Percentiles rank a stretch among this genome's conserved stretches.
Evolutionary conservation across 2,888 invertebrate species (phyloP).

Genomic region (Proisotoma minuta): DNA sequence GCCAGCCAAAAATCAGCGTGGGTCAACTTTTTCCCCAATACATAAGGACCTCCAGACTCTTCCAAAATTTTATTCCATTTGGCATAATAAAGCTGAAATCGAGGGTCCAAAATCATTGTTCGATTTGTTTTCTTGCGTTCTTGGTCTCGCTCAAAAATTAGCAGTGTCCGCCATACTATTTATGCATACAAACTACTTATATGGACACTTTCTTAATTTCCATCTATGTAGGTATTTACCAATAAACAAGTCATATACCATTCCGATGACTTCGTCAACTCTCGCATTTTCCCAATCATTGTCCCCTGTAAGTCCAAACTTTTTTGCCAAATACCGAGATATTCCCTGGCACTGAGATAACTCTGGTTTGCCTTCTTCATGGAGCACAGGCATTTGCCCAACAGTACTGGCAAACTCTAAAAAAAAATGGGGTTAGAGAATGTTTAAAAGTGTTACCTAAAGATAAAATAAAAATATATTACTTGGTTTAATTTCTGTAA

Average conservation of each 20-base stretch:
- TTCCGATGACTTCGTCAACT: slow-evolving; percentile 24
- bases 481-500: slow-evolving; percentile 18
- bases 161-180: slow-evolving; percentile 18
- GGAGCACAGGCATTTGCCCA: slow-evolving; percentile 45
- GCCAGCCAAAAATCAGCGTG: slow-evolving; percentile 35
- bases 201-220: neutral
- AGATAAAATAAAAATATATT: no score
- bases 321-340: slow-evolving; percentile 45
- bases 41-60: slow-evolving; percentile 17
- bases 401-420: slow-evolving; percentile 36
- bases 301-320: slow-evolving; percentile 30
- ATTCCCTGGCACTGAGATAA: slow-evolving; percentile 46
- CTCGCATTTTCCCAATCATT: slow-evolving; percentile 26
- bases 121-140: slow-evolving; percentile 3
- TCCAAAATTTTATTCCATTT: slow-evolving; percentile 18
- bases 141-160: slow-evolving; percentile 9
- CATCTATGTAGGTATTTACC: slow-evolving; percentile 9
- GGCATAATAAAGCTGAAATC: slow-evolving; percentile 19
- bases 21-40: slow-evolving; percentile 27
- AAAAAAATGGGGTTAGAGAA: neutral
- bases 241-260: slow-evolving; percentile 26
- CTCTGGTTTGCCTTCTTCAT: slow-evolving; percentile 42
- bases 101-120: neutral
- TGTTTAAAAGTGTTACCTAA: slow-evolving; percentile 5
- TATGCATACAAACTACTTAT: neutral